A percentile compares a stretch with the other conserved stretches of the same genome.
Conservation (phyloP, 2,797 vertebrate genomes). For the Ptychadena robeensis region DNA sequence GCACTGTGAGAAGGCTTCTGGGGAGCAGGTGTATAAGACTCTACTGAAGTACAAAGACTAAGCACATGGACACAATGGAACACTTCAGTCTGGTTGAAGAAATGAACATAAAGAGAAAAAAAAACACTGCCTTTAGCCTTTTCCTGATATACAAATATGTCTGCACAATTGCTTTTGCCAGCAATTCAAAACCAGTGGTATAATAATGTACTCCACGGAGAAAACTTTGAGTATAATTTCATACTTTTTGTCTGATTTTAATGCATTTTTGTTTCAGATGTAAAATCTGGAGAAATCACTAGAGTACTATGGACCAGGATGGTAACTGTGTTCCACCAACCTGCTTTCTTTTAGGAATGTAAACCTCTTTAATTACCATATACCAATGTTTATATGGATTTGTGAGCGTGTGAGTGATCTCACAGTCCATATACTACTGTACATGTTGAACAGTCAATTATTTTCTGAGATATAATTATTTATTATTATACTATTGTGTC, state of each 20-base stretch:
- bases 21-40: conserved; percentile 53
- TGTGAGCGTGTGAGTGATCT: no score
- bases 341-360: no score
- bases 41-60: conserved; percentile 43
- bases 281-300: no score
- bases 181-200: not conserved
- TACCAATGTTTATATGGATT: no score
- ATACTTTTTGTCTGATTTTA: not conserved
- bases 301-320: no score
- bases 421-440: no score
- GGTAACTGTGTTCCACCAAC: no score
- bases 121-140: conserved; percentile 25
- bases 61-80: conserved; percentile 33
- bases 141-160: conserved; percentile 11
- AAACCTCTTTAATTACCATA: no score
- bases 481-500: no score
- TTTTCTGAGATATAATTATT: no score
- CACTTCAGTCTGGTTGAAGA: conserved; percentile 25
- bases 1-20: conserved; percentile 36
- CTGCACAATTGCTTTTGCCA: conserved; percentile 3
- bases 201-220: not conserved
- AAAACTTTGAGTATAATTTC: not conserved
- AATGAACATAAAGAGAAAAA: conserved; percentile 34
- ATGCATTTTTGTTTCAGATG: no score
- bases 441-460: no score